These are phyloP conservation scores for Hypsopygia costalis DNA, from an alignment of 2,888 invertebrate species.

Conservation along the genomic window DNA sequence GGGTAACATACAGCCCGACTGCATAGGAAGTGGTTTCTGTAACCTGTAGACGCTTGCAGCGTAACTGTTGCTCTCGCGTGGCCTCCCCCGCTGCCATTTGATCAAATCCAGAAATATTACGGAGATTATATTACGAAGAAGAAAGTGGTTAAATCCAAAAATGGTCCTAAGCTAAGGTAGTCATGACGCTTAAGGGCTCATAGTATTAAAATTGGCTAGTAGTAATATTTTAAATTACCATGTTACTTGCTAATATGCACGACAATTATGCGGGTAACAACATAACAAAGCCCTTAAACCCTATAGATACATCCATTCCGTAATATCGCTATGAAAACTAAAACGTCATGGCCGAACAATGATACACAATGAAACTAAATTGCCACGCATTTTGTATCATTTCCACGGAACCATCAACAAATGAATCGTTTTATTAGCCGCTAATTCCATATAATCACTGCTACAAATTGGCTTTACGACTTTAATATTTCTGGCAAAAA, in stretches of 20 bases:
- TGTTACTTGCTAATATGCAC: not conserved
- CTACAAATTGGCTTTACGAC: not conserved
- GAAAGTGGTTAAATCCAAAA: too few species aligned
- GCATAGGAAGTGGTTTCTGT: too few species aligned
- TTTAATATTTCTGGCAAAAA: not conserved
- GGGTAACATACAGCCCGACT: too few species aligned
- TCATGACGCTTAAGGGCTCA: too few species aligned
- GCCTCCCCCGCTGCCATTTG: too few species aligned
- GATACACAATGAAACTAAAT: conserved; percentile 15
- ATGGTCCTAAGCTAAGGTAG: too few species aligned
- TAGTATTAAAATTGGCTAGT: too few species aligned
- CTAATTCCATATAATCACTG: not conserved
- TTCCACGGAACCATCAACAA: conserved; percentile 16
- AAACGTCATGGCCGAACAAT: conserved; percentile 18
- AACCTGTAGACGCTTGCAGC: too few species aligned
- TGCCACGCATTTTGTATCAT: conserved; percentile 17
- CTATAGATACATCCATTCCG: conserved; percentile 2
- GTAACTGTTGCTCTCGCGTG: too few species aligned
- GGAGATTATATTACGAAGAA: too few species aligned
- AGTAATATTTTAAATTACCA: conserved; percentile 1
- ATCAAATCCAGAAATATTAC: too few species aligned
- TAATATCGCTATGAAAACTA: conserved; percentile 11
- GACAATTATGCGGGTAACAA: not conserved
- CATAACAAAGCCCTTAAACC: not conserved
- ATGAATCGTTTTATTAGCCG: conserved; percentile 13